These are phyloP conservation scores for Chymomyza procnemis DNA, from an alignment of 2,888 invertebrate genomes.

Conservation along the genomic window DNA sequence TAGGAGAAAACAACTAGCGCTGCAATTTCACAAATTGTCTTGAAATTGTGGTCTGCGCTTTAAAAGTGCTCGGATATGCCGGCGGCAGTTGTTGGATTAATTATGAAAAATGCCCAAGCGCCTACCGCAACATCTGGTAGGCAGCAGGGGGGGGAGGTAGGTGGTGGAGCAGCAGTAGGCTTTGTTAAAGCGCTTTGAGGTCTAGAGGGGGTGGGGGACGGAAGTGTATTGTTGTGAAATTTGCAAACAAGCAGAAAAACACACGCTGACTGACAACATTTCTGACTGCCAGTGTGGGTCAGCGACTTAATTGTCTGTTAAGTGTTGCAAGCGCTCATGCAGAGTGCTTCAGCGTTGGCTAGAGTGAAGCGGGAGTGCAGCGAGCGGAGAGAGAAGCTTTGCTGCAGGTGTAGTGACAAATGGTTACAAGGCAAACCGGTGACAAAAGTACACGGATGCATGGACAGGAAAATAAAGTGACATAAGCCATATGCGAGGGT, in stretches of 20 bases:
- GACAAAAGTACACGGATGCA: background rate
- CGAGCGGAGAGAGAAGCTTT: background rate
- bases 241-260: background rate
- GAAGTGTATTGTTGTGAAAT: conserved; percentile 5
- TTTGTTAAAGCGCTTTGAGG: background rate
- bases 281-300: conserved; percentile 40
- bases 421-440: background rate
- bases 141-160: background rate
- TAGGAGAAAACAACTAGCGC: conserved; percentile 20
- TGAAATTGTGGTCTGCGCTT: conserved; percentile 40
- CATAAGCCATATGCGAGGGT: background rate
- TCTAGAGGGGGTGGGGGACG: background rate
- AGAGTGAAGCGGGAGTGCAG: no score
- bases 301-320: conserved; percentile 70
- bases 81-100: conserved; percentile 68
- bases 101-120: conserved; percentile 58
- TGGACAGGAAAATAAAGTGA: background rate
- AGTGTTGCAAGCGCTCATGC: conserved; percentile 57
- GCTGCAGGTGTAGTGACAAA: background rate
- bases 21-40: conserved; percentile 67
- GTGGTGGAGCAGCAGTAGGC: background rate
- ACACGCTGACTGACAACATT: conserved; percentile 2
- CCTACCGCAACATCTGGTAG: background rate
- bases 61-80: conserved; percentile 61
- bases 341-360: conserved; percentile 22